Evolutionary conservation across 2,888 invertebrate genomes (phyloP), one percentile per base, ranked within the genome.

Genomic region (Nemotelus nigrinus): DNA sequence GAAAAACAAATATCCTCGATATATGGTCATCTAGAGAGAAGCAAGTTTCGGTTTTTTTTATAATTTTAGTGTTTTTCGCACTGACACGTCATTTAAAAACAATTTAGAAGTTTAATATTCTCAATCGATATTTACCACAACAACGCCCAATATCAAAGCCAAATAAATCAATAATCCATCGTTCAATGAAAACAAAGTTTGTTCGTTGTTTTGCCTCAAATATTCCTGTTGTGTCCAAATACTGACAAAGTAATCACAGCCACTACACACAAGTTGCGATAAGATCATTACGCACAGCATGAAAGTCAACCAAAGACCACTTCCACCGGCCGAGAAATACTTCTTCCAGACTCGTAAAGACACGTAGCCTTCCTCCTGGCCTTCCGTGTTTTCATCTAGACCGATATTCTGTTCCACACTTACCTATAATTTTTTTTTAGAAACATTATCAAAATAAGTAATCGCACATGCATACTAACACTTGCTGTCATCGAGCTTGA

Each of bases 1-100:
- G 86, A 95, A 94, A 87, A 93, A 94, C 82, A 92, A 88, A 81
- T 91, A 89, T 0, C 91, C 92, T 10, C 93, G 88, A 4, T 89
- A 87, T 6, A 91, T 87, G 67, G 91, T 90, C 84, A 85, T 85
- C 85, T 85, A 58, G 6, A 57, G 78, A 53, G 65, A 47, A 55
- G 53, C 58, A 68, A 71, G 57, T 74, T 47, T n/a, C n/a, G n/a
- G n/a, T 8, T 57, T 58, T 48, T 63, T 63, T 68, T 57, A n/a
- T 45, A 57, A 10, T 41, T 64, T 57, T 8, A 6, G 6, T 48
- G 50, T 25, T 44, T 67, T 53, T 39, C 68, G 47, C n/a, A 55
- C n/a, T 48, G 3, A 50, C 55, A 8, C 10, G 25, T 2, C 4
- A 58, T 58, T 58, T 58, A 53, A 53, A 2, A 10, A 7, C 0